Percentiles rank a stretch among this genome's conserved stretches.
These are phyloP conservation scores for Xyliphius kryptos DNA, from an alignment of 2,113 vertebrate species.

Conservation along the genomic window DNA sequence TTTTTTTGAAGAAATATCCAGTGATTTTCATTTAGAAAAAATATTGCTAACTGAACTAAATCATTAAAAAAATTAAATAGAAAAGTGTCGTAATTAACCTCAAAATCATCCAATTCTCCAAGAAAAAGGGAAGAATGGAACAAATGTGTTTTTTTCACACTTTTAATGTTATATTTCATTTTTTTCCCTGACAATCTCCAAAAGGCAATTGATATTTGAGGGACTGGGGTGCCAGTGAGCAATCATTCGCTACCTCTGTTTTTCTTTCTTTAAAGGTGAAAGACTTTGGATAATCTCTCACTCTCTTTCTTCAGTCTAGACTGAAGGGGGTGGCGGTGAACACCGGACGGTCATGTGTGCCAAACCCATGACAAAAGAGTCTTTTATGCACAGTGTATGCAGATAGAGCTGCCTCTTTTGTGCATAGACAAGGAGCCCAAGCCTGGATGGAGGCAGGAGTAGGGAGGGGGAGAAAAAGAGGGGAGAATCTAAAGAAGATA, in stretches of 20 bases:
- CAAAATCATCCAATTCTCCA: no score
- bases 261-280: slow-evolving; percentile 10
- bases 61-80: no score
- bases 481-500: slow-evolving; percentile 18
- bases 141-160: no score
- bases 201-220: slow-evolving; percentile 20
- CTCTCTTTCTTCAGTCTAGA: slow-evolving; percentile 42
- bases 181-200: no score
- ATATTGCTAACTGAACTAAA: no score
- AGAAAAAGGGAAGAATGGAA: no score
- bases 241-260: slow-evolving; percentile 9
- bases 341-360: slow-evolving; percentile 68
- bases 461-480: slow-evolving; percentile 43
- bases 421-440: slow-evolving; percentile 69
- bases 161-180: no score
- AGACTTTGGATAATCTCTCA: slow-evolving; percentile 18
- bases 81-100: no score
- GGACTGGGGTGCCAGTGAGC: slow-evolving; percentile 3
- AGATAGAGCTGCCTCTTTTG: slow-evolving; percentile 70
- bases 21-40: no score
- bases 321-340: slow-evolving; percentile 36
- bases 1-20: no score
- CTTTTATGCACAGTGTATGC: slow-evolving; percentile 73
- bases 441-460: slow-evolving; percentile 55
- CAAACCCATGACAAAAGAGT: slow-evolving; percentile 70